phyloP scores from a whole-genome alignment of 2,113 vertebrate species.

The Henicopernis longicauda region DNA sequence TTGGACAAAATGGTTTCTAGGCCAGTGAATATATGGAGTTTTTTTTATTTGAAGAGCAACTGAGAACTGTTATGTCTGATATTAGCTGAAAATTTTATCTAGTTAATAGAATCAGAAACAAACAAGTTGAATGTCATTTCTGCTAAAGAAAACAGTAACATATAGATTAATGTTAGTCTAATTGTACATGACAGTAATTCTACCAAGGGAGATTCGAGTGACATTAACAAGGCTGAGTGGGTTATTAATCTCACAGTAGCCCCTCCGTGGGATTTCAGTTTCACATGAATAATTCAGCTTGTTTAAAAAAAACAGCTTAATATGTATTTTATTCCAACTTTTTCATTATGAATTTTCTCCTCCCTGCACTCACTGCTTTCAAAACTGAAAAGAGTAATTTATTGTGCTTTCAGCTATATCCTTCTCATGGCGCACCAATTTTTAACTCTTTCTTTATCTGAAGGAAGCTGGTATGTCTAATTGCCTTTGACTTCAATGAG shows the following conservation, averaged over 20 bases:
- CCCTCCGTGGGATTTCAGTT: background rate
- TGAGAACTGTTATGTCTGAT: background rate
- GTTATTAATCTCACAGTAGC: constrained; percentile 2
- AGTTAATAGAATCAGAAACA: background rate
- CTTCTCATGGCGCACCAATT: background rate
- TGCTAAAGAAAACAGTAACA: background rate
- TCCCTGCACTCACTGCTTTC: background rate
- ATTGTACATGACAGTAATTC: background rate
- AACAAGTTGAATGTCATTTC: background rate
- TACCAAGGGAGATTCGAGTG: background rate
- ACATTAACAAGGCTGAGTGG: background rate
- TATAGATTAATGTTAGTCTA: background rate
- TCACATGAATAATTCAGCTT: constrained; percentile 4
- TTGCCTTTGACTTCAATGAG: background rate
- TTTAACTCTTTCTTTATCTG: background rate
- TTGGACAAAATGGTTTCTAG: background rate
- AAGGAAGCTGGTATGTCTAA: background rate
- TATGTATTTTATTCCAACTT: background rate
- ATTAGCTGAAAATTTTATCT: background rate
- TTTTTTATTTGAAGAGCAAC: background rate
- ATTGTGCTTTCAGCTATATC: background rate
- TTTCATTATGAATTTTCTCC: background rate
- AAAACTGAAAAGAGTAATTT: background rate
- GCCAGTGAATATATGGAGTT: background rate
- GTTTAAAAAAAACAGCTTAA: background rate